Evolutionary conservation across 1,140 invertebrate genomes (phyloP).

Genomic region (Drosophila kepulauana): DNA sequence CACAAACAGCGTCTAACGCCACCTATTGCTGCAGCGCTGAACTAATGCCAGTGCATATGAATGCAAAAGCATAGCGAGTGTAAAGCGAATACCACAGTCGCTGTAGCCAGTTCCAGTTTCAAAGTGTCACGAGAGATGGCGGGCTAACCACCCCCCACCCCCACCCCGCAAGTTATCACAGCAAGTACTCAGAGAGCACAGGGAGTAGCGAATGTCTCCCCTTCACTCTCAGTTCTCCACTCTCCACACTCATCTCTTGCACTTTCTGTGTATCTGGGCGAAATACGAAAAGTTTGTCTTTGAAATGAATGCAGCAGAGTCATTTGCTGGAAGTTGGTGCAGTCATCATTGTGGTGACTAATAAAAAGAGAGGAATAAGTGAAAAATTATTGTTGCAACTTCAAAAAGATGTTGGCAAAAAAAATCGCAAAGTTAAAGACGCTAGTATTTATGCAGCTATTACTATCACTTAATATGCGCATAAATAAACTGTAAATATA

Average conservation of each 20-base stretch:
- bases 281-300: conserved; percentile 61
- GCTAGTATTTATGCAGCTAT: background rate
- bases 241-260: too few species aligned
- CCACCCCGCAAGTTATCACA: conserved; percentile 24
- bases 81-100: conserved; percentile 31
- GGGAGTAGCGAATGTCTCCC: background rate
- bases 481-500: background rate
- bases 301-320: conserved; percentile 57
- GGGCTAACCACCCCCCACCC: background rate
- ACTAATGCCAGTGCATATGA: conserved; percentile 23
- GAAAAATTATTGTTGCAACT: conserved; percentile 43
- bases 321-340: conserved; percentile 47
- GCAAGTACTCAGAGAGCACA: too few species aligned
- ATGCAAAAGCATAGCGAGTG: background rate
- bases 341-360: conserved; percentile 51
- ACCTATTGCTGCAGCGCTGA: conserved; percentile 1
- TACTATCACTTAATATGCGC: background rate
- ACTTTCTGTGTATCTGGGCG: conserved; percentile 28
- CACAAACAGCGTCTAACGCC: background rate
- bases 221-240: background rate
- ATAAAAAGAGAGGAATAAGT: conserved; percentile 51
- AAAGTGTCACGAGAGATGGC: conserved; percentile 16
- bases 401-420: conserved; percentile 32
- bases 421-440: conserved; percentile 24
- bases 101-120: conserved; percentile 34